Evolutionary conservation across 1,140 invertebrate genomes (phyloP), one percentile per base, ranked within the genome.

Genomic region (Meloidogyne chitwoodi): DNA sequence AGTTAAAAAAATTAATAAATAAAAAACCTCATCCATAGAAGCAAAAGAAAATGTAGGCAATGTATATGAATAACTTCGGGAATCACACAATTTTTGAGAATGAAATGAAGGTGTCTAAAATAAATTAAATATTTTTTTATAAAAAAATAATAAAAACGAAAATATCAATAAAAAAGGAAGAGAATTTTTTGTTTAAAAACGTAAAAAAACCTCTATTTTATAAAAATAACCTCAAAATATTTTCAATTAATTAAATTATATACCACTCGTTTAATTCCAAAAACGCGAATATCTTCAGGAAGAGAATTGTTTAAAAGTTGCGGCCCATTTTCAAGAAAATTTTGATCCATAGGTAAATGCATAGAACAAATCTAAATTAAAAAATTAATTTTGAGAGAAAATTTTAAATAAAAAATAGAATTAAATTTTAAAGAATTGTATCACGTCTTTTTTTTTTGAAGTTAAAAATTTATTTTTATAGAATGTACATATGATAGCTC

Each of bases 21-120:
- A 56, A 16, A 29, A 69, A 62, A 79, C 76, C 77, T 78, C 78
- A 87, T 41, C 90, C 88, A 61, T 88, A 82, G 2, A 91, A 12
- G 93, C 91, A 90, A 99, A 95, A 1, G 93, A 91, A 89, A 92
- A 94, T 0, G 94, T 93, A 5, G 96, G 96, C 83, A 94, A 86
- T 75, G 94, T 92, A 82, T 99, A 99, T 8, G 92, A 92, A 86
- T 99, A 99, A 2, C 95, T 97, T 76, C 96, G 89, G 0, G 92
- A 92, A 88, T 94, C 92, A 87, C 95, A 97, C 74, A 91, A 91
- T 68, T 91, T 91, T 90, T 99, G 98, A 70, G 93, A 92, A 88
- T 98, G 95, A 84, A 98, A 99, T 75, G 92, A 91, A 88, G 94
- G 94, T 1, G 94, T 98, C 0, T 73, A 22, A 34, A 73, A n/a